Evolutionary conservation across 2,888 invertebrate species (phyloP), one percentile per base, ranked within the genome.

Genomic region (Oxyteleia sp.): DNA sequence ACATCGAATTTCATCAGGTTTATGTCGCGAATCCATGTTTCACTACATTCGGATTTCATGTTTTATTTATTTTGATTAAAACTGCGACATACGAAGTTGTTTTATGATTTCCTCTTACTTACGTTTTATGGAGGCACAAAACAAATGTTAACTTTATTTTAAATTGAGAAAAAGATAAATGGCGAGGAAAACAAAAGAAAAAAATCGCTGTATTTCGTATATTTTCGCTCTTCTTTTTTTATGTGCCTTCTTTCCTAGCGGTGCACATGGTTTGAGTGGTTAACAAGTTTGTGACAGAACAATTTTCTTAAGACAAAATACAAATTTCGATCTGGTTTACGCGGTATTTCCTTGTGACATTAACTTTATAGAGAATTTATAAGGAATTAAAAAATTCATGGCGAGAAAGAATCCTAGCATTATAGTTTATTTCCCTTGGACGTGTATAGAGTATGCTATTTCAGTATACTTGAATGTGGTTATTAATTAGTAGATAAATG

Each of bases 51-150:
- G 23, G 38, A 71, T 71, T 71, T 71, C 68, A 69, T 72, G 41
- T 59, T 72, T 61, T 61, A 71, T 59, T 71, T 59, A 59, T 71
- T 71, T 61, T 59, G 29, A 72, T 49, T 61, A 57, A 57, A 71
- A 61, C 26, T 59, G 23, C 51, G 16, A 61, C 51, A 61, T 51
- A 29, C 49, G 35, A 72, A 61, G 29, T 72, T 72, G 45, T 59
- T 61, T 72, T 72, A 72, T 51, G 59, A 72, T 72, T 72, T 41
- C 26, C 18, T 51, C 51, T 41, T 51, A 71, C 49, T 47, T 45
- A 18, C 35, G 26, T 51, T 72, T 59, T 51, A 51, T 35, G 45
- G 20, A 43, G 10, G 23, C 15, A 32, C 32, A 20, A 38, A 57
- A 59, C 59, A 59, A 71, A 71, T 59, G 59, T 71, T 71, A 57